A percentile compares a stretch with the other conserved stretches of the same genome.
phyloP scores from a whole-genome alignment of 2,888 invertebrate genomes.

The Leptinotarsa juncta region DNA sequence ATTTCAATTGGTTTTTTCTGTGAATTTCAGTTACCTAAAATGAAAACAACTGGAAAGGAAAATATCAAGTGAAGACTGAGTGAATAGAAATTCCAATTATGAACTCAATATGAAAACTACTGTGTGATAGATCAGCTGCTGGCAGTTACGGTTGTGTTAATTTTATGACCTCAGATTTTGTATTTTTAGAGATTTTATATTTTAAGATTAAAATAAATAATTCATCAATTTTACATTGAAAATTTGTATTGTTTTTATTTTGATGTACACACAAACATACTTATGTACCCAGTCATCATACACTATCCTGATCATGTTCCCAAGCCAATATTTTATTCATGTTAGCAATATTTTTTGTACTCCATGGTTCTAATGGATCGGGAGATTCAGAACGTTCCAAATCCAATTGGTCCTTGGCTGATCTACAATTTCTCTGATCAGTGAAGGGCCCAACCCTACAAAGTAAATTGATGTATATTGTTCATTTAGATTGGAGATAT shows the following conservation, averaged over 20 bases:
- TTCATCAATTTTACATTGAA: not conserved
- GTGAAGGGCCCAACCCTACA: slow-evolving; percentile 68
- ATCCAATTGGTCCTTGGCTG: slow-evolving; percentile 59
- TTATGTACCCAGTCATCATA: slow-evolving; percentile 57
- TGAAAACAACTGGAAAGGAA: slow-evolving; percentile 19
- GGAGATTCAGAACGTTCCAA: slow-evolving; percentile 64
- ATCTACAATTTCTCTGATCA: slow-evolving; percentile 63
- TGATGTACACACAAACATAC: not conserved
- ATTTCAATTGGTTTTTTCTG: slow-evolving; percentile 9
- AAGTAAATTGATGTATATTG: slow-evolving; percentile 34
- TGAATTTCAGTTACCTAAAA: slow-evolving; percentile 9
- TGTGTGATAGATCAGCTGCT: slow-evolving; percentile 23
- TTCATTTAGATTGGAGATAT: not conserved
- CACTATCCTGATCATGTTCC: slow-evolving; percentile 70
- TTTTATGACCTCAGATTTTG: slow-evolving; percentile 18
- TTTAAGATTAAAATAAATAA: slow-evolving; percentile 18
- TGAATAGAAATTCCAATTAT: not conserved
- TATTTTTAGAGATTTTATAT: slow-evolving; percentile 10
- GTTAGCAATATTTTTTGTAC: slow-evolving; percentile 75
- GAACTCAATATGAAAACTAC: not conserved
- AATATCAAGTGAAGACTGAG: slow-evolving; percentile 6
- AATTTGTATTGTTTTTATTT: not conserved
- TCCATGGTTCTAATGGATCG: slow-evolving; percentile 80
- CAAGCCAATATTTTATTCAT: slow-evolving; percentile 79
- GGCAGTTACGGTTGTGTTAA: slow-evolving; percentile 23